These are phyloP conservation scores for Andrena marginata DNA, from an alignment of 2,888 invertebrate species.

Conservation along the genomic window DNA sequence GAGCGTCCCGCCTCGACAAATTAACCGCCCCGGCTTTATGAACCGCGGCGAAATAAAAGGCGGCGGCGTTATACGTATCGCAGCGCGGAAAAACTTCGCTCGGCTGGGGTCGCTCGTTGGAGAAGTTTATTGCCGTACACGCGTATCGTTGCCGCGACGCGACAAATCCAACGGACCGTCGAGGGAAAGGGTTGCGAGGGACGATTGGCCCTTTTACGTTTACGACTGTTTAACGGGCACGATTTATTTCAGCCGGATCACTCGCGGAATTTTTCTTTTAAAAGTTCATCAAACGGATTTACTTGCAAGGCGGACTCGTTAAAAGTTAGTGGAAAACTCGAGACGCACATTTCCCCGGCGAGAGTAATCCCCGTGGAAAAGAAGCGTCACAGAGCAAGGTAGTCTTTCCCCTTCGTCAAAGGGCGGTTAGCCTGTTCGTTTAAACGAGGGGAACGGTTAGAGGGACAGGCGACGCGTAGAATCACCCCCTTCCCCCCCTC, in stretches of 20 bases:
- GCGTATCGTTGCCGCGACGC: not conserved
- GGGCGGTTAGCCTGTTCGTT: constrained; percentile 9
- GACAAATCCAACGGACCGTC: constrained; percentile 4
- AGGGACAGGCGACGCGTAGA: not conserved
- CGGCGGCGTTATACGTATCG: constrained; percentile 56
- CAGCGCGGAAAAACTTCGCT: constrained; percentile 35
- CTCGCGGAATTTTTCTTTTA: not conserved
- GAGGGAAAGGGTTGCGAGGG: not conserved
- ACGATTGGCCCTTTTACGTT: constrained; percentile 9
- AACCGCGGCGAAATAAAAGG: constrained; percentile 52
- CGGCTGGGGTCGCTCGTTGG: constrained; percentile 29
- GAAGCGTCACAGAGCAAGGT: not conserved
- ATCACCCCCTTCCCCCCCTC: not conserved
- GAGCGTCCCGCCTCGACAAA: constrained; percentile 46
- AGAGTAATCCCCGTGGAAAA: not conserved
- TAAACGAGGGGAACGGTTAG: not conserved
- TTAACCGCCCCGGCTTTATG: constrained; percentile 60
- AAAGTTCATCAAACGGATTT: not conserved
- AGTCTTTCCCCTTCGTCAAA: not conserved
- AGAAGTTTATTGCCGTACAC: constrained; percentile 56
- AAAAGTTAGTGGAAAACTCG: too few species aligned
- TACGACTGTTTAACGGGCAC: constrained; percentile 1
- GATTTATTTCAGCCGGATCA: constrained; percentile 12
- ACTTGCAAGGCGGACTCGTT: not conserved
- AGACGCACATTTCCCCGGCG: too few species aligned